Conservation (phyloP, 1,140 invertebrate genomes). For the Uloborus diversus region DNA sequence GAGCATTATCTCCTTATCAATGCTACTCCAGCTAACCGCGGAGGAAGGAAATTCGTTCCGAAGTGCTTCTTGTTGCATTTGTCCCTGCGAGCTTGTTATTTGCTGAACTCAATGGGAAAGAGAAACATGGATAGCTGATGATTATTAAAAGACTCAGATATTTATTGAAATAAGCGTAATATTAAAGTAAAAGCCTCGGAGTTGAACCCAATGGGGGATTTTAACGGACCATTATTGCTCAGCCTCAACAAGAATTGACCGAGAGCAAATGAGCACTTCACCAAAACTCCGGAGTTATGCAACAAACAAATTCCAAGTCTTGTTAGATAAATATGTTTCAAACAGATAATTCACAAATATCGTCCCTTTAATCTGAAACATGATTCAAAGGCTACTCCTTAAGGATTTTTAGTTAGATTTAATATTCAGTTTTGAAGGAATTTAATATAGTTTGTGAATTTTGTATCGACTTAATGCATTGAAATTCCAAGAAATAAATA, state of each 20-base stretch:
- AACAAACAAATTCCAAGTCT: too few species aligned
- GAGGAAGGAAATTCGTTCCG: slow-evolving; percentile 11
- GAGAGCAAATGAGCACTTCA: not conserved
- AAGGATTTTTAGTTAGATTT: too few species aligned
- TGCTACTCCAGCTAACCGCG: not conserved
- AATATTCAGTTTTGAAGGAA: too few species aligned
- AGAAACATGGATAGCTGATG: not conserved
- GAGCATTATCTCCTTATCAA: slow-evolving; percentile 27
- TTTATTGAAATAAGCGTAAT: slow-evolving; percentile 3
- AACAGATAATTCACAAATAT: too few species aligned
- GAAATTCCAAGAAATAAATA: too few species aligned
- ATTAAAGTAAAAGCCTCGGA: not conserved
- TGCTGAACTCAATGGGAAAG: too few species aligned
- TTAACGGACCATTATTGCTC: not conserved
- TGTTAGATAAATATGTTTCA: too few species aligned
- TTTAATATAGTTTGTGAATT: too few species aligned
- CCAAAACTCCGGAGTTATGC: too few species aligned
- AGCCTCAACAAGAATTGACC: not conserved
- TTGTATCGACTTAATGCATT: too few species aligned
- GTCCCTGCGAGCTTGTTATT: slow-evolving; percentile 23
- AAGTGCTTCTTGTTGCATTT: slow-evolving; percentile 6
- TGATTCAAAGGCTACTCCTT: too few species aligned
- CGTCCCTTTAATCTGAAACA: too few species aligned
- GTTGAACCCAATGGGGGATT: not conserved
- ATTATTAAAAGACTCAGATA: slow-evolving; percentile 3